Evolutionary conservation across 2,888 invertebrate species (phyloP), one percentile per base, ranked within the genome.

Genomic region (Archaeoteleia sp.): DNA sequence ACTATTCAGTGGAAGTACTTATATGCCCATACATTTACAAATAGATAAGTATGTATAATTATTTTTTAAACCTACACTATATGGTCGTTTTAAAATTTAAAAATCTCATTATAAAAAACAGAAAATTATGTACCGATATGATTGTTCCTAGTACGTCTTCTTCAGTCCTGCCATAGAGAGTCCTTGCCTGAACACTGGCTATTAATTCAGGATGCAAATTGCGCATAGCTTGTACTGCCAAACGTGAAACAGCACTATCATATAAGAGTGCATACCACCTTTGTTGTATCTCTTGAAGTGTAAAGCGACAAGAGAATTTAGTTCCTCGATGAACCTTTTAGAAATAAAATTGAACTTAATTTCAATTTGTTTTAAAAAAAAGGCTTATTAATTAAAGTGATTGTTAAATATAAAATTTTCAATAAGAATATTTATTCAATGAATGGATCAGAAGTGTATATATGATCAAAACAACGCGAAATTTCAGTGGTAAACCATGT

Each of bases 241-340:
- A 92, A 69, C 96, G 89, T 1, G 97, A 97, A 40, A 98, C 92
- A 37, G 95, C 91, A n/a, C 95, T 94, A 86, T 98, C 97, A 84
- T 98, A 98, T 13, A 99, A 87, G 53, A 99, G 85, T 0, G 96
- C 94, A 85, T 96, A 97, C 98, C 98, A 99, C 43, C 98, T 90
- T 53, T 96, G 95, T 80, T 97, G 96, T 48, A 99, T 89, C 82
- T 99, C 98, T 78, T 94, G 93, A 14, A 96, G 87, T 0, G 96
- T 95, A 84, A 97, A 98, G 60, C 95, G 92, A 80, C 97, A 97
- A 0, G 98, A 96, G 87, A 99, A 99, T 81, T 96, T 97, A 0
- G 96, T 92, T 2, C 96, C 96, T 68, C 95, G 89, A 82, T 97
- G 95, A 0, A 99, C 91, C 90, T 91, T 15, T n/a, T 17, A 10